Conservation (phyloP, 2,888 invertebrate genomes). For the Priocnemis perturbator region DNA sequence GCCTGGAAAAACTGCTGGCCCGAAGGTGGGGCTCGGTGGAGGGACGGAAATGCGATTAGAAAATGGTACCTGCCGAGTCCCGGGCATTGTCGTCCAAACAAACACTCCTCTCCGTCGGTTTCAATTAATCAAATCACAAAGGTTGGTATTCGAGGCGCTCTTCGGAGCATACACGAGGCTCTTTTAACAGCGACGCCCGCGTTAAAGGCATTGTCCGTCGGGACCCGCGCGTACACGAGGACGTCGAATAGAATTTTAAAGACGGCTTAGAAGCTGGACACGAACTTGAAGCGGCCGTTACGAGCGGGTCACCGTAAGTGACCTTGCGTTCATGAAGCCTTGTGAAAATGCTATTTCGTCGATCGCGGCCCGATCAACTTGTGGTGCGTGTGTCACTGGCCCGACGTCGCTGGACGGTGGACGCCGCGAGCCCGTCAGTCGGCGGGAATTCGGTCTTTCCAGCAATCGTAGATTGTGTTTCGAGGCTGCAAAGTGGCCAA, state of each 20-base stretch:
- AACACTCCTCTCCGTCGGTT: no score
- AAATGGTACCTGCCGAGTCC: no score
- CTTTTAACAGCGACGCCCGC: background rate
- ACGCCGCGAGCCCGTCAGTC: no score
- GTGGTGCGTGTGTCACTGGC: background rate
- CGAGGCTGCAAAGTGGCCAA: constrained; percentile 35
- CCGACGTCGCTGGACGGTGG: background rate
- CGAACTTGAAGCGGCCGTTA: no score
- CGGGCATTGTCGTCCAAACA: no score
- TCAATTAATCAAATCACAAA: no score
- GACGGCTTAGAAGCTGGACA: constrained; percentile 1
- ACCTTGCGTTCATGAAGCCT: constrained; percentile 3
- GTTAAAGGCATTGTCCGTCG: background rate
- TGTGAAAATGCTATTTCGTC: no score
- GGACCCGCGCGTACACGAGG: background rate
- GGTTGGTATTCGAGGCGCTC: no score
- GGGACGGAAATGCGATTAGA: no score
- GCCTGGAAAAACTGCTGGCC: no score
- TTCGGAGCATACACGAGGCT: background rate
- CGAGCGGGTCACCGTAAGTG: constrained; percentile 1
- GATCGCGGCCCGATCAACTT: background rate
- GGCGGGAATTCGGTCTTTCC: constrained; percentile 46
- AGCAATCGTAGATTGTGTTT: constrained; percentile 49
- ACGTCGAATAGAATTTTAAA: constrained; percentile 4
- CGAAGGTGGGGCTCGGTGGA: no score